phyloP scores from a whole-genome alignment of 2,888 invertebrate species.

The Standfussiana lucernea region DNA sequence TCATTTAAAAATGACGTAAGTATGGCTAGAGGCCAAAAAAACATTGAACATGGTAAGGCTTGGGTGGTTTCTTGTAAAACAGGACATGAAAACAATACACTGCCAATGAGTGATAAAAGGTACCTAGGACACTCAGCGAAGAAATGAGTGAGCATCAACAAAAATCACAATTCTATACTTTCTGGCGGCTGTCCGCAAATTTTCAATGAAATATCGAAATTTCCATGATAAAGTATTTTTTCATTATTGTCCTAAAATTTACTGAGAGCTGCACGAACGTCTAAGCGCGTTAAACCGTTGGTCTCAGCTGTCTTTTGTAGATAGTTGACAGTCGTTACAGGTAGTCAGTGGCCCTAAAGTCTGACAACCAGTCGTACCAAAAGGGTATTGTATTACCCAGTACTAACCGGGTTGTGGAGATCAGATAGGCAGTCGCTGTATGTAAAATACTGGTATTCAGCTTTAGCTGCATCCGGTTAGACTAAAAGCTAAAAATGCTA shows the following conservation, averaged over 20 bases:
- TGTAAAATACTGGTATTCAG: too few relatives aligned
- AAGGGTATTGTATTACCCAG: too few relatives aligned
- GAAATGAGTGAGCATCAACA: neutral
- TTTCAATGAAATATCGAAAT: neutral
- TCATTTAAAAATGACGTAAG: neutral
- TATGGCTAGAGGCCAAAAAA: neutral
- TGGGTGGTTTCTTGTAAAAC: neutral
- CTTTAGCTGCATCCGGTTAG: too few relatives aligned
- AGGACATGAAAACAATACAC: neutral
- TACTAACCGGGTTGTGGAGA: too few relatives aligned
- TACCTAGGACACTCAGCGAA: neutral
- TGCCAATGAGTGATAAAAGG: neutral
- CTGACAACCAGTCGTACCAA: too few relatives aligned
- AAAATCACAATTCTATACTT: neutral
- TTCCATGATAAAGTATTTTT: neutral
- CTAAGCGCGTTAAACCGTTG: too few relatives aligned
- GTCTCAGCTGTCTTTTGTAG: too few relatives aligned
- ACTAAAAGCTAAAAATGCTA: too few relatives aligned
- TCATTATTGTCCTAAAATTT: neutral
- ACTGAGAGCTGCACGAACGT: too few relatives aligned
- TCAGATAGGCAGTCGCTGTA: too few relatives aligned
- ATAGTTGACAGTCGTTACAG: too few relatives aligned
- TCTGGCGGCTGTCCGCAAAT: neutral
- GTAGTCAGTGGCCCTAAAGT: too few relatives aligned
- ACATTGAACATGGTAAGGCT: neutral